Conservation (phyloP, 2,797 vertebrate genomes). For the Tiaroga cobitis region DNA sequence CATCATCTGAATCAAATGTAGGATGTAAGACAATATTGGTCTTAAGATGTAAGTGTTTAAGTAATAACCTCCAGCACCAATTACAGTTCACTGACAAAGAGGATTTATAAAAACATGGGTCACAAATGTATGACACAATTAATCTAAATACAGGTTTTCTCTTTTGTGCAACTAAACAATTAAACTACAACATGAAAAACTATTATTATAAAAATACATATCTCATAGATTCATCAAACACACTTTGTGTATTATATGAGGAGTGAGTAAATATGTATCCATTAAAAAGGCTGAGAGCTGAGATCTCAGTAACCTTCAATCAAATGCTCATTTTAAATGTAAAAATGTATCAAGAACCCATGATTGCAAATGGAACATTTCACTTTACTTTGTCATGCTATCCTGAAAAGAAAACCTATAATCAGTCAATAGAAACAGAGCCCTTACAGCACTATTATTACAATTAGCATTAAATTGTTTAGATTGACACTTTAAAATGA, state of each 20-base stretch:
- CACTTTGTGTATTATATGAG: constrained; percentile 14
- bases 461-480: neutral
- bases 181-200: constrained; percentile 43
- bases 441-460: constrained; percentile 56
- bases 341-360: neutral
- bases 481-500: constrained; percentile 10
- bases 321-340: neutral
- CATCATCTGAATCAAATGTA: constrained; percentile 6
- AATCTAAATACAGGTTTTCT: neutral
- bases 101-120: constrained; percentile 13
- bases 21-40: constrained; percentile 3
- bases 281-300: constrained; percentile 1
- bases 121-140: neutral
- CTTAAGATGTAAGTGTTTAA: neutral
- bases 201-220: constrained; percentile 51
- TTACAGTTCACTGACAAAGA: constrained; percentile 12
- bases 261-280: constrained; percentile 26
- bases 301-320: neutral
- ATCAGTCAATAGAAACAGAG: constrained; percentile 51
- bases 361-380: neutral
- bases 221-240: constrained; percentile 37
- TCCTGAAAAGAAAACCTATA: neutral
- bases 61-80: constrained; percentile 25
- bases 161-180: constrained; percentile 32
- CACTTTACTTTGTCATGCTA: neutral